Conservation (phyloP, 37 sponge, comb jelly and placozoan genomes). For the Agelas oroides region DNA sequence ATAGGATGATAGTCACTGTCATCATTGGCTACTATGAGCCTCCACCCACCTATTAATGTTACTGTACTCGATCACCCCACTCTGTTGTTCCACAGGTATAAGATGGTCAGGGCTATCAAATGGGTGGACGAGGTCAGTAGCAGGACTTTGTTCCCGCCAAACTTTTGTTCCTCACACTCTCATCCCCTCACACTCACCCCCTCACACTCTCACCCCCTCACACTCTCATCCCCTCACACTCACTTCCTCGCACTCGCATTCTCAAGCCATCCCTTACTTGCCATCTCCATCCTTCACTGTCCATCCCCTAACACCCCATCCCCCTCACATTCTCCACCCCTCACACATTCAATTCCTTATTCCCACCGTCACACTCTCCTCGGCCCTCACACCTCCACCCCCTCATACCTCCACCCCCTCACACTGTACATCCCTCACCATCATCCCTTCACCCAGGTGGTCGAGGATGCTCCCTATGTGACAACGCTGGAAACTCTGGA, state of each 20-base stretch:
- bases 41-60: too few relatives aligned
- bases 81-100: conserved; percentile 66
- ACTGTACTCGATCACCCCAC: too few relatives aligned
- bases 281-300: too few relatives aligned
- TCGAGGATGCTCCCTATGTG: conserved; percentile 88
- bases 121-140: conserved; percentile 96
- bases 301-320: too few relatives aligned
- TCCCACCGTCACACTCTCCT: background rate
- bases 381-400: background rate
- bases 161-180: background rate
- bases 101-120: conserved; percentile 90
- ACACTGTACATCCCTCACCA: background rate
- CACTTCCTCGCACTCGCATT: background rate
- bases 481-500: conserved; percentile 84
- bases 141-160: background rate
- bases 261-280: too few relatives aligned
- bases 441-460: conserved; percentile 63
- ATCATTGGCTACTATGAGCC: too few relatives aligned
- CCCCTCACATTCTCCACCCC: too few relatives aligned
- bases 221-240: background rate
- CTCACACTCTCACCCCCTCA: background rate
- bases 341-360: too few relatives aligned
- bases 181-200: background rate
- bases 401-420: background rate
- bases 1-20: too few relatives aligned